Evolutionary conservation across 2,888 invertebrate genomes (phyloP).

Genomic region (Drosophila greeni): DNA sequence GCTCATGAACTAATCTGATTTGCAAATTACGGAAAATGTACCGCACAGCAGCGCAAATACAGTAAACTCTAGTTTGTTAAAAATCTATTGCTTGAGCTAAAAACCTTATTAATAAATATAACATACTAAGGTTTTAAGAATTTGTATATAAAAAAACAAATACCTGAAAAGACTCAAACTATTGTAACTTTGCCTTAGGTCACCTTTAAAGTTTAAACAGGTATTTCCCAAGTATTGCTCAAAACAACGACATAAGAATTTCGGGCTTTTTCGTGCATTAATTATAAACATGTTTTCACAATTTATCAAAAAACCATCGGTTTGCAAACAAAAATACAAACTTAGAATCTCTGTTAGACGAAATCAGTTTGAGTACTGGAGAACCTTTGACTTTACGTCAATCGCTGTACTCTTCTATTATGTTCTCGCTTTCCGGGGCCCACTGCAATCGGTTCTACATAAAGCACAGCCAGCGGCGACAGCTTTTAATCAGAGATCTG

Average conservation of each 20-base stretch:
- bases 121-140: background rate
- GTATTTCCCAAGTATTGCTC: background rate
- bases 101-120: background rate
- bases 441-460: slow-evolving; percentile 20
- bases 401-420: slow-evolving; percentile 7
- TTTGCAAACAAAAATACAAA: background rate
- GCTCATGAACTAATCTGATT: slow-evolving; percentile 1
- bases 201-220: slow-evolving; percentile 1
- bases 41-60: background rate
- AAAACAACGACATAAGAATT: background rate
- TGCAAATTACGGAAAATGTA: slow-evolving; percentile 7
- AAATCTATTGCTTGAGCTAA: background rate
- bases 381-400: background rate
- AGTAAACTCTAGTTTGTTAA: background rate
- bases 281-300: slow-evolving; percentile 8
- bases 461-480: slow-evolving; percentile 19
- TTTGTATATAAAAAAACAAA: background rate
- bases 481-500: slow-evolving; percentile 42
- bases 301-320: background rate
- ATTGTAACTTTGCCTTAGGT: slow-evolving; percentile 1
- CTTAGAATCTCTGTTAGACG: background rate
- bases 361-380: background rate
- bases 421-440: slow-evolving; percentile 4
- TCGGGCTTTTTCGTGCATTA: background rate
- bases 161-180: background rate